Percentiles rank a stretch among this genome's conserved stretches.
Conservation (phyloP, 92 coral and sea anemone genomes). For the Phenganax stokvisi region DNA sequence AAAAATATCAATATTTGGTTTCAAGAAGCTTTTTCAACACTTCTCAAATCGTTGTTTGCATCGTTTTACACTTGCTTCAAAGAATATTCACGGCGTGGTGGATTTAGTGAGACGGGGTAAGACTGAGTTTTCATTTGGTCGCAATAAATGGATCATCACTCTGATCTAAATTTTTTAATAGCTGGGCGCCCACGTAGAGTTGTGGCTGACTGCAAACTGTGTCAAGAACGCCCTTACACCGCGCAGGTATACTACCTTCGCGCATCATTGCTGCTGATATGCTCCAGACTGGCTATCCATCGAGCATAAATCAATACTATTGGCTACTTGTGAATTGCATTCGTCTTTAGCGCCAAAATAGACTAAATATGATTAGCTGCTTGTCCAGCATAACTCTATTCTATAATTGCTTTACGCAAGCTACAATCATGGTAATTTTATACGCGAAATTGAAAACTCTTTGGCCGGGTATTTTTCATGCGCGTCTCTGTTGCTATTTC, state of each 20-base stretch:
- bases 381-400: background rate
- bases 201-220: conserved; percentile 3
- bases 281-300: too few relatives aligned
- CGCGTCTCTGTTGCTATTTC: too few relatives aligned
- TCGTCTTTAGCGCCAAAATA: conserved; percentile 14
- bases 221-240: background rate
- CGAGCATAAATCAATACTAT: too few relatives aligned
- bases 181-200: conserved; percentile 5
- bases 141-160: background rate
- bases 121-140: too few relatives aligned
- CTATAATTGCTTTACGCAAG: background rate
- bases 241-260: background rate
- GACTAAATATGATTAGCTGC: background rate
- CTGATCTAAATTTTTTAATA: background rate
- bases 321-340: background rate
- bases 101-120: too few relatives aligned
- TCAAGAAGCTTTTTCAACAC: background rate
- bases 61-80: background rate
- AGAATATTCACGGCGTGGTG: too few relatives aligned
- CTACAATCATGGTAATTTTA: too few relatives aligned
- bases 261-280: too few relatives aligned
- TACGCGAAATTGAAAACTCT: background rate
- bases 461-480: background rate
- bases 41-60: background rate
- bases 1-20: background rate